Evolutionary conservation across 2,888 invertebrate genomes (phyloP).

Genomic region (Drosophila parthenogenetica): DNA sequence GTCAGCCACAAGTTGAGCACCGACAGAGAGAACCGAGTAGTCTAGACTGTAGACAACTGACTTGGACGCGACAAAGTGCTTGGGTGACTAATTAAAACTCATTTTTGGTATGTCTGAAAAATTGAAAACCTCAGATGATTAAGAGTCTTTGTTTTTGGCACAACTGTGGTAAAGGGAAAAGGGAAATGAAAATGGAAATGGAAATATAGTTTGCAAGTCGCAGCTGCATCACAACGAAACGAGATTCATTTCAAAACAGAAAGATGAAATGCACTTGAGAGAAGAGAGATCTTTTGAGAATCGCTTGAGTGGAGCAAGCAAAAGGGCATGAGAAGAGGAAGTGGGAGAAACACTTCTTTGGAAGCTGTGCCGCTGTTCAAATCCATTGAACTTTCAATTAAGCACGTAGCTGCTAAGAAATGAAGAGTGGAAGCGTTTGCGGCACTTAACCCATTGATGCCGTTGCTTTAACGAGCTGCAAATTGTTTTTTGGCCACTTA

Average conservation of each 20-base stretch:
- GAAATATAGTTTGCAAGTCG: constrained; percentile 20
- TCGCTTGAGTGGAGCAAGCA: not conserved
- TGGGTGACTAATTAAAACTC: constrained; percentile 40
- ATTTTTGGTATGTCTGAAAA: constrained; percentile 27
- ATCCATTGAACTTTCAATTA: constrained; percentile 65
- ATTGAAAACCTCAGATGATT: constrained; percentile 35
- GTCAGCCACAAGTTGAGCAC: constrained; percentile 18
- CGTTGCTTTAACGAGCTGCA: constrained; percentile 52
- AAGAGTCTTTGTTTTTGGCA: constrained; percentile 32
- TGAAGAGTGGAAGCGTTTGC: constrained; percentile 12
- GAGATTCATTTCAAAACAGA: constrained; percentile 30
- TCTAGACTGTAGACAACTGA: constrained; percentile 39
- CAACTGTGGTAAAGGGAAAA: not conserved
- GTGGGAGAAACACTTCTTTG: constrained; percentile 22
- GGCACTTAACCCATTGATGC: constrained; percentile 65
- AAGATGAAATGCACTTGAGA: constrained; percentile 51
- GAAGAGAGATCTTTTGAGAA: constrained; percentile 22
- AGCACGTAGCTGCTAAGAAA: constrained; percentile 51
- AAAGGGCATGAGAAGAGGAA: not conserved
- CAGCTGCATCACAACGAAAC: constrained; percentile 30
- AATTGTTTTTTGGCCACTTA: constrained; percentile 61
- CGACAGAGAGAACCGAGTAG: constrained; percentile 17
- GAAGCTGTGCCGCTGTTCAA: constrained; percentile 43
- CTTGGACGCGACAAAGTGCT: constrained; percentile 28
- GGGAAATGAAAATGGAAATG: constrained; percentile 13